Evolutionary conservation across 2,888 invertebrate species (phyloP).

Genomic region (Cheilosia scutellata): DNA sequence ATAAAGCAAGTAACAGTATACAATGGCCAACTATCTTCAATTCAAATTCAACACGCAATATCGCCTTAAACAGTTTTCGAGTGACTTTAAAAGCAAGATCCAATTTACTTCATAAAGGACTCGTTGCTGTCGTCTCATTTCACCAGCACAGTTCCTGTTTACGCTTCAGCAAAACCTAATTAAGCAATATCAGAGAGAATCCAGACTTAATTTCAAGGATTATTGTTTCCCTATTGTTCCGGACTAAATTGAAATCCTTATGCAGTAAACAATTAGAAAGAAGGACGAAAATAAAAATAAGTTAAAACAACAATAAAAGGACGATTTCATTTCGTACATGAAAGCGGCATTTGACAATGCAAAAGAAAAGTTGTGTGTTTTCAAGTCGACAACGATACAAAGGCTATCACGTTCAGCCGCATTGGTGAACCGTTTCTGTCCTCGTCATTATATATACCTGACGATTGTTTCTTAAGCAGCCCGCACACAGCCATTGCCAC

Average conservation of each 20-base stretch:
- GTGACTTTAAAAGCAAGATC: constrained; percentile 23
- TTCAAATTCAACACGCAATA: constrained; percentile 35
- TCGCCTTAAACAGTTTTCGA: constrained; percentile 20
- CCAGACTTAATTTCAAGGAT: constrained; percentile 71
- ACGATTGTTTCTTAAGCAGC: constrained; percentile 21
- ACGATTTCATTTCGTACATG: constrained; percentile 61
- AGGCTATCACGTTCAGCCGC: constrained; percentile 46
- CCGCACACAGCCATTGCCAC: constrained; percentile 48
- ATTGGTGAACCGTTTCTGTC: constrained; percentile 21
- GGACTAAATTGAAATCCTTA: constrained; percentile 73
- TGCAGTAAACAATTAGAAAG: constrained; percentile 74
- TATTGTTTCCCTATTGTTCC: constrained; percentile 72
- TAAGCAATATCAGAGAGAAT: constrained; percentile 71
- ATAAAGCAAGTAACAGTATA: too few species aligned
- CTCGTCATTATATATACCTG: constrained; percentile 17
- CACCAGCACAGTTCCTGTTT: constrained; percentile 53
- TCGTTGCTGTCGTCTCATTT: constrained; percentile 23
- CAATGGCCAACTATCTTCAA: not conserved
- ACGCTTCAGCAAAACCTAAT: constrained; percentile 73
- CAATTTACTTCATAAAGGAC: constrained; percentile 53
- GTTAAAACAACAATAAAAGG: constrained; percentile 49
- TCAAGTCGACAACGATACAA: constrained; percentile 39
- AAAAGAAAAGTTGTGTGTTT: constrained; percentile 55
- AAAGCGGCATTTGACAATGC: constrained; percentile 69
- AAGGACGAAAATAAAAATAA: constrained; percentile 36